A percentile compares a stretch with the other conserved stretches of the same genome.
Evolutionary conservation across 2,113 vertebrate species (phyloP).

Genomic region (Elephantulus edwardii): DNA sequence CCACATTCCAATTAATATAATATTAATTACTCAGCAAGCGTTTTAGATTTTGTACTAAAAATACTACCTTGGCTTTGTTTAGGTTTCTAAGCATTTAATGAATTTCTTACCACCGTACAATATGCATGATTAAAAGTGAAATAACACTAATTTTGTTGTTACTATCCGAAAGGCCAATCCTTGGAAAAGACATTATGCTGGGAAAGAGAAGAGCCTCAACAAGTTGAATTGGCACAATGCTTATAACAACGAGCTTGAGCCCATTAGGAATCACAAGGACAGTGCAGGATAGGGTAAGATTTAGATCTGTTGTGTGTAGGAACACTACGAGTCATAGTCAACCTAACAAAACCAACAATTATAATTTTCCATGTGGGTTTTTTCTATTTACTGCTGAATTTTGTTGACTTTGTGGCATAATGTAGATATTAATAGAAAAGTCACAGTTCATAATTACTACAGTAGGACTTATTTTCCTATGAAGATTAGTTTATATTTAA

Average conservation of each 20-base stretch:
- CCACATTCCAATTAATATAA: constrained; percentile 58
- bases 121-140: constrained; percentile 4
- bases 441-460: neutral
- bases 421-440: neutral
- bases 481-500: neutral
- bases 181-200: no score
- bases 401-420: neutral
- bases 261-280: no score
- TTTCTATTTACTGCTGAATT: constrained; percentile 1
- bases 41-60: constrained; percentile 22
- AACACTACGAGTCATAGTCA: no score
- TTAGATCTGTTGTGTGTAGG: no score
- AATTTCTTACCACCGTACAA: neutral
- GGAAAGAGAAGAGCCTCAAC: no score
- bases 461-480: neutral
- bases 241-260: no score
- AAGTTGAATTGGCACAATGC: no score
- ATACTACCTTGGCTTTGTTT: neutral
- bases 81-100: neutral
- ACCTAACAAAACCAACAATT: no score
- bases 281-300: no score
- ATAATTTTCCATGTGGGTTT: no score
- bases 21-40: constrained; percentile 50
- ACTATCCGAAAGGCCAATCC: no score
- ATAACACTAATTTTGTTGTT: neutral